A percentile compares a stretch with the other conserved stretches of the same genome.
Conservation (phyloP, 1,140 invertebrate species). For the Penaeus chinensis region DNA sequence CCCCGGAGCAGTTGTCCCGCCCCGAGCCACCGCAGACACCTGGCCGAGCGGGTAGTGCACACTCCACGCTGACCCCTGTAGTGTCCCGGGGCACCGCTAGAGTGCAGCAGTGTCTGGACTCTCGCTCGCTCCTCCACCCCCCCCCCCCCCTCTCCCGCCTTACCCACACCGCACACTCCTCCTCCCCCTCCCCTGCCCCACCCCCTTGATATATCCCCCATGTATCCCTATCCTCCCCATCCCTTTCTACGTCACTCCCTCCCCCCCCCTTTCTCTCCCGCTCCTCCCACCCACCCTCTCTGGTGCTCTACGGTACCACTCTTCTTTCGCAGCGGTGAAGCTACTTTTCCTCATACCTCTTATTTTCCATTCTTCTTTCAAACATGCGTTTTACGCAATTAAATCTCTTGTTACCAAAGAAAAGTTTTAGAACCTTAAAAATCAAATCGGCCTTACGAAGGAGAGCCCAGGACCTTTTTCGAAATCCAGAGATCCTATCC, state of each 20-base stretch:
- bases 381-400: too few species aligned
- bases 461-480: not conserved
- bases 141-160: not conserved
- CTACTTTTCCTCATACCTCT: too few species aligned
- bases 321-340: not conserved
- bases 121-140: not conserved
- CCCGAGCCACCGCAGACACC: not conserved
- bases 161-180: not conserved
- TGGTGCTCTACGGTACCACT: not conserved
- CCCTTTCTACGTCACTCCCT: not conserved
- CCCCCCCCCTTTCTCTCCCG: not conserved
- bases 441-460: not conserved
- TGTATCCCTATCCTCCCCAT: too few species aligned
- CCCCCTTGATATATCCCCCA: too few species aligned
- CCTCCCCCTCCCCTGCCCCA: not conserved
- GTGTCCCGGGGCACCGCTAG: not conserved
- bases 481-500: conserved; percentile 26
- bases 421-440: not conserved
- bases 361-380: too few species aligned
- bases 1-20: not conserved
- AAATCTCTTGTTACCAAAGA: not conserved
- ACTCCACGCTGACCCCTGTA: conserved; percentile 13
- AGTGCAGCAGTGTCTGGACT: conserved; percentile 9
- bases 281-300: conserved; percentile 1
- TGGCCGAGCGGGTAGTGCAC: conserved; percentile 23